Evolutionary conservation across 1,140 invertebrate genomes (phyloP).

Genomic region (Ptiloglossa arizonensis): DNA sequence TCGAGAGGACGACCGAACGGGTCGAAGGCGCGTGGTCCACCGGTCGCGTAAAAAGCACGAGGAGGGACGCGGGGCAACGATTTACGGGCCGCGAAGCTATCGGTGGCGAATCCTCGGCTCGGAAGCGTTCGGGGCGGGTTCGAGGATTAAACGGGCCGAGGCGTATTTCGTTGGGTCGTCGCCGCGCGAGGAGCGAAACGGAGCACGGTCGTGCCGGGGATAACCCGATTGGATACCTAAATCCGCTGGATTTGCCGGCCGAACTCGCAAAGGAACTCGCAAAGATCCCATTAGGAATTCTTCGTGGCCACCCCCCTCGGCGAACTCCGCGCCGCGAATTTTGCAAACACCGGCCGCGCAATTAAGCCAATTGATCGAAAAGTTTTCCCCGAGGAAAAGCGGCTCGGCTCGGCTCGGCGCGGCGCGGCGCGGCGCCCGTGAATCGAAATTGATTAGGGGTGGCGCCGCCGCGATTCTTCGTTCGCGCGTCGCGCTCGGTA

Average conservation of each 20-base stretch:
- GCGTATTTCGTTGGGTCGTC: background rate
- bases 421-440: slow-evolving; percentile 1
- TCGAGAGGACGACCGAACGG: too few species aligned
- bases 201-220: background rate
- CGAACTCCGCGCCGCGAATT: background rate
- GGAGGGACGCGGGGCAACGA: too few species aligned
- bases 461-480: slow-evolving; percentile 9
- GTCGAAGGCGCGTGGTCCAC: too few species aligned
- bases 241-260: background rate
- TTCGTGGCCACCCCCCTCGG: background rate
- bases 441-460: slow-evolving; percentile 50
- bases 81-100: too few species aligned
- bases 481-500: background rate
- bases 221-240: slow-evolving; percentile 6
- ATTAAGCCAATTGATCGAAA: slow-evolving; percentile 42
- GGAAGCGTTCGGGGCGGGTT: too few species aligned
- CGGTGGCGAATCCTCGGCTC: too few species aligned
- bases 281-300: slow-evolving; percentile 33
- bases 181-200: background rate
- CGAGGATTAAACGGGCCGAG: background rate
- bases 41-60: too few species aligned
- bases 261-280: background rate
- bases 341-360: slow-evolving; percentile 27
- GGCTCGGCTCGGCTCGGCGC: too few species aligned
- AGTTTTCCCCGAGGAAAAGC: background rate